Conservation (phyloP, 2,113 vertebrate species). For the Xenopus borealis region DNA sequence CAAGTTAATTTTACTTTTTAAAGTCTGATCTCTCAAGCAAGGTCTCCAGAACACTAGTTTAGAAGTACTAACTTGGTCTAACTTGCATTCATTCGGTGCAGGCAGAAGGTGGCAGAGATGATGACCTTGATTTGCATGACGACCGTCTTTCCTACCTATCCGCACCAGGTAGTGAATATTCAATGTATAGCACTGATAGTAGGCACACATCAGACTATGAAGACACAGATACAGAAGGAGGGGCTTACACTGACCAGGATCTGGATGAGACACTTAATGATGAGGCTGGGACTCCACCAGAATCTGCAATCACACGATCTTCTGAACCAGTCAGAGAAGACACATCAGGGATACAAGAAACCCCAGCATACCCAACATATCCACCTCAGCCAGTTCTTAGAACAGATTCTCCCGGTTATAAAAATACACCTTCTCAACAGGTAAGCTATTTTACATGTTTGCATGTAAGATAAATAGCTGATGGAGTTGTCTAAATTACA, state of each 20-base stretch:
- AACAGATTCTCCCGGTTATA: conserved; percentile 88
- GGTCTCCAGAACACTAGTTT: conserved; percentile 15
- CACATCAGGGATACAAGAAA: conserved; percentile 86
- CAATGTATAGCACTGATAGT: conserved; percentile 99
- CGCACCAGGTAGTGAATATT: conserved; percentile 96
- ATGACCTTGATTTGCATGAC: conserved; percentile 97
- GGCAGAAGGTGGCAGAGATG: conserved; percentile 95
- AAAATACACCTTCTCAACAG: conserved; percentile 82
- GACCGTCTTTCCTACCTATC: conserved; percentile 98
- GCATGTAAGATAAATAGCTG: background rate
- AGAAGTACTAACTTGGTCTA: conserved; percentile 43
- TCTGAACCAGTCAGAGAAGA: conserved; percentile 96
- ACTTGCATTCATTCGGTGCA: conserved; percentile 58
- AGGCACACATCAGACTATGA: conserved; percentile 98
- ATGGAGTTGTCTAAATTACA: too few species aligned
- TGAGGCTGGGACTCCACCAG: conserved; percentile 90
- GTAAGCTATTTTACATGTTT: conserved; percentile 65
- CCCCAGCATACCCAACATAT: conserved; percentile 79
- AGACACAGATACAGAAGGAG: conserved; percentile 97
- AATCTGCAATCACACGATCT: conserved; percentile 96
- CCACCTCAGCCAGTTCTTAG: conserved; percentile 81
- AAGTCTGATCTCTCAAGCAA: conserved; percentile 26
- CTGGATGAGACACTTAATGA: conserved; percentile 97
- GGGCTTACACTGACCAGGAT: conserved; percentile 97
- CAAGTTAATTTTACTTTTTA: background rate